Evolutionary conservation across 2,797 vertebrate species (phyloP), one percentile per base, ranked within the genome.

Genomic region (Cryptoprocta ferox): DNA sequence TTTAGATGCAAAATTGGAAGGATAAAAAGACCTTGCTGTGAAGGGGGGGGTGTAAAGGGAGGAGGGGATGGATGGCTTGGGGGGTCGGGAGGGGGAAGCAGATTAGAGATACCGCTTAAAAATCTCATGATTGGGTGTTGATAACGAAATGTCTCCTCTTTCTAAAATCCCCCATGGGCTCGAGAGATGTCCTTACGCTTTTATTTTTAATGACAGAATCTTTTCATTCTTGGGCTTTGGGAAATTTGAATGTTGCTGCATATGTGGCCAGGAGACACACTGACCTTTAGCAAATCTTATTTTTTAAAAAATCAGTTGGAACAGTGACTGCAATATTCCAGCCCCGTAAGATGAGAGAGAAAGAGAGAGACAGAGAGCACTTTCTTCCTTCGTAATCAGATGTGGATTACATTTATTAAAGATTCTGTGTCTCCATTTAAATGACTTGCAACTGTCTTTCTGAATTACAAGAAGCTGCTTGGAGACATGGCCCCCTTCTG

Each of bases 271-370:
- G 97, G 98, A 99, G 99, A 99, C 99, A 99, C 97, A 98, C 95
- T 99, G 99, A 99, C 99, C 99, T 99, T 99, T 99, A 98, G 95
- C 97, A 99, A 99, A 99, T 99, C 99, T 99, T 98, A 98, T 98
- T 99, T 98, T 78, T 98, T 97, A 9, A 30, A 61, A 98, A 99
- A 99, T 99, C 99, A 99, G 99, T 99, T 99, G 98, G 98, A 99
- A 98, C 96, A 98, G 97, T 99, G 99, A 99, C 99, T 99, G 99
- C 99, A 99, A 99, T 99, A 99, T 99, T 99, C 98, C 98, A 98
- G 97, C 97, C 98, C 98, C 97, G 98, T 95, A 98, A 99, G 99
- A 99, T 99, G 99, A 99, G 98, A 98, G 82, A 83, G 61, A 18
- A 68, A 68, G 2, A 24, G n/a, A n/a, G 28, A 13, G 15, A 16